Evolutionary conservation across 2,888 invertebrate genomes (phyloP), one percentile per base, ranked within the genome.

Genomic region (Euspilapteryx auroguttella): DNA sequence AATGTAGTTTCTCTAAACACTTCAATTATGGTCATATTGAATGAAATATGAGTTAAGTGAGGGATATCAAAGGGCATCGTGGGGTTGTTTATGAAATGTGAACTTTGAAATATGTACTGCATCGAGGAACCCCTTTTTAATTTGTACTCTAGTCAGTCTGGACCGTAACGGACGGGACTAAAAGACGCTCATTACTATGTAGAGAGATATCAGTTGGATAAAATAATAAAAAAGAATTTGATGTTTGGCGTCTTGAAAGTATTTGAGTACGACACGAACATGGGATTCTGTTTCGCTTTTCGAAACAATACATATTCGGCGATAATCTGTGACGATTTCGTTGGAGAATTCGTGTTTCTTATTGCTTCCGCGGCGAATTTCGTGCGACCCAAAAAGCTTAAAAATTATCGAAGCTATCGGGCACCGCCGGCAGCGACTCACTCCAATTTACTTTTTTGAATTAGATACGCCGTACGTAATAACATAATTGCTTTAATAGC

Each of bases 401-500:
- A 55, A 62, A 61, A 65, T 68, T 66, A 69, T 71, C 64, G 69
- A 61, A 69, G 15, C n/a, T 12, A 12, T 8, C 12, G 61, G 58
- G 65, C 62, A 61, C 62, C 51, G 71, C 69, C 71, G 68, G 68
- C 73, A 71, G 75, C 69, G 69, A 58, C 57, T 54, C 52, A 59
- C 61, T 69, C 73, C 73, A 75, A 73, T 73, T 75, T 75, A 64
- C 64, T 73, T 73, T 73, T 75, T 71, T 58, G 65, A 64, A 75
- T 75, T 75, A 73, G 75, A 73, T 68, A 73, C 73, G 68, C 69
- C 69, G 55, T 65, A 69, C 65, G 69, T 73, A 75, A 75, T 73
- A 71, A 75, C 73, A 73, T 73, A 75, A 75, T 75, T 75, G 75
- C 49, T 68, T 66, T 73, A 73, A 73, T 75, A 75, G 73, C 62